phyloP scores from a whole-genome alignment of 2,113 vertebrate species.

The Xiphophorus maculatus region DNA sequence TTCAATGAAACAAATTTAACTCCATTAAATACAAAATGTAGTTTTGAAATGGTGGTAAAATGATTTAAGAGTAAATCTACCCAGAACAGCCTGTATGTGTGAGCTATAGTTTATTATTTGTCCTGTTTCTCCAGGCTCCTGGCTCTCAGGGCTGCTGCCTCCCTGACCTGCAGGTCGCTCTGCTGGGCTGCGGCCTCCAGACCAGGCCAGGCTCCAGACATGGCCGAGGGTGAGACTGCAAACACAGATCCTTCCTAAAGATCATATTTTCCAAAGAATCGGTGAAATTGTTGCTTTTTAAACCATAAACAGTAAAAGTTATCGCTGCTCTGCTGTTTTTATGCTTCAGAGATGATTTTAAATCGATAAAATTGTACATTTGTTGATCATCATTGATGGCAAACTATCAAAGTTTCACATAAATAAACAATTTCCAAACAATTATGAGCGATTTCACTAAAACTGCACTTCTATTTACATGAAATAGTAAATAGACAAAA shows the following conservation, averaged over 20 bases:
- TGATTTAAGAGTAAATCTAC: no score
- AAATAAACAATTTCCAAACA: not conserved
- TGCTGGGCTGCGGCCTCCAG: constrained; percentile 18
- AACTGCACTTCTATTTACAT: not conserved
- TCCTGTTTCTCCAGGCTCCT: constrained; percentile 51
- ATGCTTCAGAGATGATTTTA: not conserved
- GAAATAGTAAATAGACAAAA: not conserved
- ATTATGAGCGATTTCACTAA: not conserved
- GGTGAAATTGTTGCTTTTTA: not conserved
- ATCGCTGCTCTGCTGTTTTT: not conserved
- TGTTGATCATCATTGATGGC: not conserved
- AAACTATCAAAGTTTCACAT: not conserved
- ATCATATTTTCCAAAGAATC: not conserved
- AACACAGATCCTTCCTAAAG: no score
- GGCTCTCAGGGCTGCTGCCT: constrained; percentile 55
- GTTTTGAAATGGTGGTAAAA: no score
- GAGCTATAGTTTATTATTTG: not conserved
- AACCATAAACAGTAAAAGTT: not conserved
- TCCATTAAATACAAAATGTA: no score
- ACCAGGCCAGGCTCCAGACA: constrained; percentile 72
- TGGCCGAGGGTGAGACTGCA: constrained; percentile 67
- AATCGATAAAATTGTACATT: not conserved
- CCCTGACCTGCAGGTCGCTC: constrained; percentile 53
- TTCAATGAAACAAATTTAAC: no score
- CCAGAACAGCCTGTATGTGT: no score